Percentiles rank a stretch among this genome's conserved stretches.
These are phyloP conservation scores for Sminthurinus signatus DNA, from an alignment of 1,140 invertebrate genomes.

Conservation along the genomic window DNA sequence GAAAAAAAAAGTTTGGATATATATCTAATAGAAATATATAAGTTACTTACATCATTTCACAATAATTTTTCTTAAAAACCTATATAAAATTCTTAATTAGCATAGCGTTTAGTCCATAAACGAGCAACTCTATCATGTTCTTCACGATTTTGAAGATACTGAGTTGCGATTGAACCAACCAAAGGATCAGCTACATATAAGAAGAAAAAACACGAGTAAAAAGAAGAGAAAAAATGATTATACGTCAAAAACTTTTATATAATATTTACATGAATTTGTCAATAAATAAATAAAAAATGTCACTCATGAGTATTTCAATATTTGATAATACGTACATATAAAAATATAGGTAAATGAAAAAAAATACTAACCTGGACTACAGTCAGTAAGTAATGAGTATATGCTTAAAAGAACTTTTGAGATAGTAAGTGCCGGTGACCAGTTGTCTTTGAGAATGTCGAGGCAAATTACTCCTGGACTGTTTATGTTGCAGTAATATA, in stretches of 20 bases:
- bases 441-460: conserved; percentile 93
- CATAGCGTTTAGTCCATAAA: conserved; percentile 96
- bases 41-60: neutral
- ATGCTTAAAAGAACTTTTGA: conserved; percentile 91
- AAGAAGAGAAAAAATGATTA: neutral
- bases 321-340: too few species aligned
- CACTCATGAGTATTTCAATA: too few species aligned
- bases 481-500: conserved; percentile 97
- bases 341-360: too few species aligned
- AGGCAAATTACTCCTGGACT: conserved; percentile 93
- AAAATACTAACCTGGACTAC: conserved; percentile 97
- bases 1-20: neutral
- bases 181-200: conserved; percentile 79
- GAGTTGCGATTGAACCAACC: conserved; percentile 95
- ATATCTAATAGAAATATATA: neutral
- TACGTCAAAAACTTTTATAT: neutral
- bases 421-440: conserved; percentile 91
- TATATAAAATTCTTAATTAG: conserved; percentile 71
- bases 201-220: conserved; percentile 23
- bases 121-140: conserved; percentile 96
- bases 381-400: conserved; percentile 90
- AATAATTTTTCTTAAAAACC: neutral
- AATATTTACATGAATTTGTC: too few species aligned
- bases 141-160: conserved; percentile 93
- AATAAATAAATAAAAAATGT: too few species aligned